Conservation (phyloP, 2,113 vertebrate genomes). For the Pontoporia blainvillei region DNA sequence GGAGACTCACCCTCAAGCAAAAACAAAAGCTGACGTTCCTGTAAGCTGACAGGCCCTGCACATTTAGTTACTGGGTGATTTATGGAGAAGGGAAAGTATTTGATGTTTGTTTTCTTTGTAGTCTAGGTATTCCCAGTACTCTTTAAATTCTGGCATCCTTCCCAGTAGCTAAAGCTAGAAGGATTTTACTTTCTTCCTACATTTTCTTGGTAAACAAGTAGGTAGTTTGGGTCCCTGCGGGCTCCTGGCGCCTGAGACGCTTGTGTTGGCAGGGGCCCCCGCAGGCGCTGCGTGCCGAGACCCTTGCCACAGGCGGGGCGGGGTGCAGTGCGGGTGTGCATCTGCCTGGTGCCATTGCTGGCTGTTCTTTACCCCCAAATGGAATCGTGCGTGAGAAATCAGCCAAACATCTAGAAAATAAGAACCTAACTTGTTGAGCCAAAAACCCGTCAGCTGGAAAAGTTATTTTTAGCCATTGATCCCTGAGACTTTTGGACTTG, state of each 20-base stretch:
- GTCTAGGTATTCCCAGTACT: background rate
- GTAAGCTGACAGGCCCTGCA: too few relatives aligned
- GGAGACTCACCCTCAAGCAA: background rate
- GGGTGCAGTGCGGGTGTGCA: background rate
- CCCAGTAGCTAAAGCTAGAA: background rate
- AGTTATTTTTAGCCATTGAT: background rate
- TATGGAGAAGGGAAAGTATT: background rate
- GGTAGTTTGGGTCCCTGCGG: background rate
- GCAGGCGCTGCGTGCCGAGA: background rate
- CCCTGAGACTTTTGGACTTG: background rate
- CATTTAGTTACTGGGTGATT: background rate
- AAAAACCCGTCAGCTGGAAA: background rate
- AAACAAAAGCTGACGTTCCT: background rate
- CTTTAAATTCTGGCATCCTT: background rate
- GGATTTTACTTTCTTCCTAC: background rate
- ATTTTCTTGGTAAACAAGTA: background rate
- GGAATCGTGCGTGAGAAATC: background rate
- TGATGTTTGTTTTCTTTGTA: background rate
- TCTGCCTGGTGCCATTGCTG: background rate
- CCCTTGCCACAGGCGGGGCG: background rate
- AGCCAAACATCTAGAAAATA: background rate
- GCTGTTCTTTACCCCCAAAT: background rate
- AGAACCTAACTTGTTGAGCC: background rate
- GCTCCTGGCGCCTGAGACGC: background rate
- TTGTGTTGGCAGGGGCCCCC: fast-evolving